Evolutionary conservation across 2,888 invertebrate genomes (phyloP).

Genomic region (Drosophila emarginata): DNA sequence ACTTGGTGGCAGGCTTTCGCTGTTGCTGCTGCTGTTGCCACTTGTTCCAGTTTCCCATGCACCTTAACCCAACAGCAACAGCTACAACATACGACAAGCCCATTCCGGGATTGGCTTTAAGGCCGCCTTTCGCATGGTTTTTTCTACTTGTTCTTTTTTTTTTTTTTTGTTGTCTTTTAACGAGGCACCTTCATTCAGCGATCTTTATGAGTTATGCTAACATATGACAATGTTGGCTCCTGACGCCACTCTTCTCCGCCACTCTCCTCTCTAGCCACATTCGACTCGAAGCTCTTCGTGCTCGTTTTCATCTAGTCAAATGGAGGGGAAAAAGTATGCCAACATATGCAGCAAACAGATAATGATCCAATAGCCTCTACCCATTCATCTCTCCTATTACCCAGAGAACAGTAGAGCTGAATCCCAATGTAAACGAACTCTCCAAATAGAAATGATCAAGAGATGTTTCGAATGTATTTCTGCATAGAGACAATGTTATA

Average conservation of each 20-base stretch:
- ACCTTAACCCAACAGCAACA: conserved; percentile 63
- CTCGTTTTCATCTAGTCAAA: conserved; percentile 12
- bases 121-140: conserved; percentile 14
- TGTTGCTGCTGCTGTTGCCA: conserved; percentile 56
- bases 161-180: conserved; percentile 38
- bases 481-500: conserved; percentile 13
- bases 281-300: not conserved
- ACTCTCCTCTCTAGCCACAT: no score
- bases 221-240: conserved; percentile 60
- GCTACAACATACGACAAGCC: conserved; percentile 52
- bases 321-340: conserved; percentile 64
- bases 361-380: conserved; percentile 54
- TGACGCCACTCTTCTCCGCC: conserved; percentile 18
- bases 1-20: conserved; percentile 52
- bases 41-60: conserved; percentile 77
- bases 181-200: conserved; percentile 39
- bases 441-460: conserved; percentile 18
- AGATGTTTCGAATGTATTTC: conserved; percentile 15
- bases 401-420: conserved; percentile 28
- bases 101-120: conserved; percentile 56
- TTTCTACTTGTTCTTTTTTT: not conserved
- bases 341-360: conserved; percentile 50
- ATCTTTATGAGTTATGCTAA: conserved; percentile 72
- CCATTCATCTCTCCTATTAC: not conserved
- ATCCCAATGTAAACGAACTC: conserved; percentile 8